These are phyloP conservation scores for Australoheros scitulus DNA, from an alignment of 2,113 vertebrate species.

Conservation along the genomic window DNA sequence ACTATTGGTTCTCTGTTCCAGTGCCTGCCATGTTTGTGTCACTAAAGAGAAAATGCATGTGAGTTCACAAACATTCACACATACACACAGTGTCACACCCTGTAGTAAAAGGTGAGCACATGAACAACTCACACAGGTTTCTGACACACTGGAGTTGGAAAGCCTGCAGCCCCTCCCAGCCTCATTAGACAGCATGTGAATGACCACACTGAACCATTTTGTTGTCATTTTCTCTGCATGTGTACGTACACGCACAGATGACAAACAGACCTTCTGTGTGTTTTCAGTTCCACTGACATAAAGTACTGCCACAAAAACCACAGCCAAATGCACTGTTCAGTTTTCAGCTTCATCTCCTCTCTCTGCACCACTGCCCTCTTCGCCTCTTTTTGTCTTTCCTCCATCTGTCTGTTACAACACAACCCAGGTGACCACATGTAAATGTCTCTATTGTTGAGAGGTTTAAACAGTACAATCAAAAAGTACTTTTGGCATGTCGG, in stretches of 20 bases:
- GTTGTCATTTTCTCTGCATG: constrained; percentile 39
- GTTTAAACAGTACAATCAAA: constrained; percentile 16
- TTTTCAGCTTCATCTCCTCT: constrained; percentile 5
- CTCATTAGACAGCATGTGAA: constrained; percentile 72
- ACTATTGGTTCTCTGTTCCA: constrained; percentile 76
- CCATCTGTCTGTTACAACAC: background rate
- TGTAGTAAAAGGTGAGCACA: constrained; percentile 12
- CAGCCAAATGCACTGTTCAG: constrained; percentile 34
- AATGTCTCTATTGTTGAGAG: background rate
- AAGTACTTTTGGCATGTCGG: background rate
- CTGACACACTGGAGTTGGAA: background rate
- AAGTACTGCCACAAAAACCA: constrained; percentile 27
- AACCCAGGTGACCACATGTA: background rate
- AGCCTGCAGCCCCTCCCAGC: background rate
- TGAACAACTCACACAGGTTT: background rate
- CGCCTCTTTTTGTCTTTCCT: background rate
- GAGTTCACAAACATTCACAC: constrained; percentile 8
- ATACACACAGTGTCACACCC: background rate
- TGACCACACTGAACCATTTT: constrained; percentile 49
- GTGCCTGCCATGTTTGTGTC: constrained; percentile 75
- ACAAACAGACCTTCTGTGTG: constrained; percentile 10
- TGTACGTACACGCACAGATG: background rate
- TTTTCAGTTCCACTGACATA: constrained; percentile 29
- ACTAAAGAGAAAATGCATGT: constrained; percentile 77
- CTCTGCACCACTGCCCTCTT: no score